Conservation (phyloP, 2,113 vertebrate genomes). For the Epinephelus fuscoguttatus region DNA sequence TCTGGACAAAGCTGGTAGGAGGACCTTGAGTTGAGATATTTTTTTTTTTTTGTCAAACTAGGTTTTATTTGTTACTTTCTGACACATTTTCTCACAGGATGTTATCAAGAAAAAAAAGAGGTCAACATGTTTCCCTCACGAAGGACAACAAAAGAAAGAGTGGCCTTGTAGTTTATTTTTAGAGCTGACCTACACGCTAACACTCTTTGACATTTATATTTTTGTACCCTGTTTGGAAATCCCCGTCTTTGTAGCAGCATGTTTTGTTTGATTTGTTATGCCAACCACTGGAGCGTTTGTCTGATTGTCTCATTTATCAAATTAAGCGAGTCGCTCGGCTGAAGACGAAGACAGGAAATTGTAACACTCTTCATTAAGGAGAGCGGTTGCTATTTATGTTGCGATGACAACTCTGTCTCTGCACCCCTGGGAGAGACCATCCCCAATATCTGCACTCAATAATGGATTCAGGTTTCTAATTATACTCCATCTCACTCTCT, state of each 20-base stretch:
- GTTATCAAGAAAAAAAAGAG: background rate
- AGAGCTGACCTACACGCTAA: background rate
- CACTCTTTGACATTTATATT: conserved; percentile 1
- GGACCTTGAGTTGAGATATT: background rate
- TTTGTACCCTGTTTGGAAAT: conserved; percentile 30
- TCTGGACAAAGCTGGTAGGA: background rate
- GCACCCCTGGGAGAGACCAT: conserved; percentile 72
- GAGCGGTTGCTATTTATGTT: conserved; percentile 77
- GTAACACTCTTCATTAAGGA: conserved; percentile 65
- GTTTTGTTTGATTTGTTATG: conserved; percentile 45
- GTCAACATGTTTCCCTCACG: background rate
- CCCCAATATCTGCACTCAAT: conserved; percentile 79
- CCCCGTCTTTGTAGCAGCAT: background rate
- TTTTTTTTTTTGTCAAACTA: background rate
- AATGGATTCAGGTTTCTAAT: conserved; percentile 81
- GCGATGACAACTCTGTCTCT: conserved; percentile 69
- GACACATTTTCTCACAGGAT: background rate
- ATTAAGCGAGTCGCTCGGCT: conserved; percentile 45
- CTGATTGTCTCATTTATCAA: conserved; percentile 51
- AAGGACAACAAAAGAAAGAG: background rate
- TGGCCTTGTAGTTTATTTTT: background rate
- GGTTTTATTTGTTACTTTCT: background rate
- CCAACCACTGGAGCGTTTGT: conserved; percentile 21
- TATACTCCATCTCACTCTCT: conserved; percentile 56
- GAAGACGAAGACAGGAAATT: conserved; percentile 56